Evolutionary conservation across 2,888 invertebrate genomes (phyloP), one percentile per base, ranked within the genome.

Genomic region (Litoditis marina): DNA sequence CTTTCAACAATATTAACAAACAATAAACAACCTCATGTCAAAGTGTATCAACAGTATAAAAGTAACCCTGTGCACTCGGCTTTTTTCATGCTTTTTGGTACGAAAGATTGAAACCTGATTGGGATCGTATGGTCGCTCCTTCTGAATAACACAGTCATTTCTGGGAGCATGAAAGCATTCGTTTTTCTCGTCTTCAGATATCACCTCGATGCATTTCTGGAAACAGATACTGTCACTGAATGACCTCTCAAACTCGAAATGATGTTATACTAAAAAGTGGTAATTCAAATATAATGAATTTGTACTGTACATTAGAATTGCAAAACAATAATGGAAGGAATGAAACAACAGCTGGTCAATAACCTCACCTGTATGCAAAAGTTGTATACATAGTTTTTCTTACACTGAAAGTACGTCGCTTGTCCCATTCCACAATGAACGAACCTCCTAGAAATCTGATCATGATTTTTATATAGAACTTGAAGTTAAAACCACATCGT

Each of bases 341-440:
- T n/a, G n/a, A n/a, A n/a, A n/a, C n/a, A n/a, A n/a, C n/a, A n/a
- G n/a, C n/a, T n/a, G n/a, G n/a, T n/a, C n/a, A n/a, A n/a, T n/a
- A n/a, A n/a, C n/a, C n/a, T n/a, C n/a, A n/a, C 39, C 39, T 39
- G 11, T 11, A n/a, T n/a, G 28, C 59, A 59, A 42, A 42, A 59
- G 22, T 59, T 51, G 25, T 44, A 59, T 19, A 59, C 30, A 27
- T 11, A 59, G 7, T 42, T 31, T 19, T 32, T 36, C 28, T 32
- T 51, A 42, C 59, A 59, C 30, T 59, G 59, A 49, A 49, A 59
- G 28, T 59, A 59, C n/a, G 51, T 36, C 7, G 59, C n/a, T 13
- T 30, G n/a, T 27, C 59, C 59, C 28, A 59, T 27, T 27, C 36
- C n/a, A 42, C 59, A 59, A n/a, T 59, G 42, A 13, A 51, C 30